These are phyloP conservation scores for Aythya baeri DNA, from an alignment of 2,113 vertebrate species.

Conservation along the genomic window DNA sequence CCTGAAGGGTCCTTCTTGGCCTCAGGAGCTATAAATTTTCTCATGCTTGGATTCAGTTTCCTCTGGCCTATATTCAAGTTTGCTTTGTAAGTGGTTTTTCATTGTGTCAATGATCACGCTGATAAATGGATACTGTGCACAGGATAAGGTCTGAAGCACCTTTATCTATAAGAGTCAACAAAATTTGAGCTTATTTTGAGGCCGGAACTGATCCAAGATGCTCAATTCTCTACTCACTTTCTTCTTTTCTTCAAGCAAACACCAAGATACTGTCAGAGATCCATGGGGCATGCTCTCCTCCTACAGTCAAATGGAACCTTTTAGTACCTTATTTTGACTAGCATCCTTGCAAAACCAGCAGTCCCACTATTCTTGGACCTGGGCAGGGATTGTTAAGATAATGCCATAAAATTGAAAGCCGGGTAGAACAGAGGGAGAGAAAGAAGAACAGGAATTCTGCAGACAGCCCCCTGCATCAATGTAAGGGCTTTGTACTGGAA, in stretches of 20 bases:
- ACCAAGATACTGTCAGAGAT: not conserved
- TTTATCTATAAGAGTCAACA: not conserved
- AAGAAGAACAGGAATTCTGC: not conserved
- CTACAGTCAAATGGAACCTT: not conserved
- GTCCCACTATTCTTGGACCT: not conserved
- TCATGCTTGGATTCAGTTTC: not conserved
- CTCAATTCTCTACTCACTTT: not conserved
- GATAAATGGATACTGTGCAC: not conserved
- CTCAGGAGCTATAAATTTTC: not conserved
- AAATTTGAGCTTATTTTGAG: not conserved
- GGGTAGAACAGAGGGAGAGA: not conserved
- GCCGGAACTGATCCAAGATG: not conserved
- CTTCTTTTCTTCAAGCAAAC: not conserved
- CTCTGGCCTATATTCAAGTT: not conserved
- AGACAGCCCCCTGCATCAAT: not conserved
- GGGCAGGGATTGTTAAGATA: not conserved
- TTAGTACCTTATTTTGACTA: not conserved
- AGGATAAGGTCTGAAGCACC: not conserved
- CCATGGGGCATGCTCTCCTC: not conserved
- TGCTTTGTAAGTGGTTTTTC: not conserved
- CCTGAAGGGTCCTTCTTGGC: not conserved
- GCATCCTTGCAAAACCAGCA: not conserved
- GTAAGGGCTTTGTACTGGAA: not conserved
- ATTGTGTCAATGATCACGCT: not conserved
- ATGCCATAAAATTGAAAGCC: not conserved